phyloP scores from a whole-genome alignment of 2,797 vertebrate genomes.

The Scleropages formosus region DNA sequence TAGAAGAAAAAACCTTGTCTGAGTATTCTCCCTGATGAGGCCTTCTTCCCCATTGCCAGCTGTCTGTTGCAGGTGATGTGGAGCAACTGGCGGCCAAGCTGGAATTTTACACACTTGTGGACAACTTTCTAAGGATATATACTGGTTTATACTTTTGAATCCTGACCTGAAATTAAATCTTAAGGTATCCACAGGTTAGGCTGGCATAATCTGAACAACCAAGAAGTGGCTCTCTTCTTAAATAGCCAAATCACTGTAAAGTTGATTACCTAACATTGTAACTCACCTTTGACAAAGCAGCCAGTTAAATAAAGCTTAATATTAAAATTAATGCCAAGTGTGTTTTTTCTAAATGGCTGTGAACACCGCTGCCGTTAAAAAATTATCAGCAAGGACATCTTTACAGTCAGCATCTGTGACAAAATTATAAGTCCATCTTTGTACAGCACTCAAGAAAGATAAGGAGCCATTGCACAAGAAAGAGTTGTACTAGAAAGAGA shows the following conservation, averaged over 20 bases:
- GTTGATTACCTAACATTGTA: too few relatives aligned
- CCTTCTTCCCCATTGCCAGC: background rate
- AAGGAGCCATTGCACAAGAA: slow-evolving; percentile 34
- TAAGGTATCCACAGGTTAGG: too few relatives aligned
- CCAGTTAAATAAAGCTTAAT: too few relatives aligned
- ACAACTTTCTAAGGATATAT: background rate
- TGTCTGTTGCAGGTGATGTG: slow-evolving; percentile 26
- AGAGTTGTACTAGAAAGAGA: slow-evolving; percentile 46
- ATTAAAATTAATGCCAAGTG: too few relatives aligned
- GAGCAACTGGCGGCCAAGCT: background rate
- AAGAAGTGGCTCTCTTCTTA: too few relatives aligned
- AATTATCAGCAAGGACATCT: background rate
- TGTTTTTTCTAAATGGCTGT: too few relatives aligned
- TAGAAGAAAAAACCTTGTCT: slow-evolving; percentile 26
- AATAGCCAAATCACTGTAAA: too few relatives aligned
- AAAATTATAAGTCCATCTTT: slow-evolving; percentile 22
- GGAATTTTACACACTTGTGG: background rate
- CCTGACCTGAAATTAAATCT: too few relatives aligned
- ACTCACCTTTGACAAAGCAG: too few relatives aligned
- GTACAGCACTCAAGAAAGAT: background rate
- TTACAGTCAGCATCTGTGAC: slow-evolving; percentile 4
- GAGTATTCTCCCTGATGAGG: slow-evolving; percentile 4
- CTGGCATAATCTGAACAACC: too few relatives aligned
- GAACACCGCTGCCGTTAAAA: slow-evolving; percentile 3
- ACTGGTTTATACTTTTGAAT: background rate